Base-by-base conservation (phyloP, 2,888 invertebrate species). In the Hoplodrina ambigua region DNA sequence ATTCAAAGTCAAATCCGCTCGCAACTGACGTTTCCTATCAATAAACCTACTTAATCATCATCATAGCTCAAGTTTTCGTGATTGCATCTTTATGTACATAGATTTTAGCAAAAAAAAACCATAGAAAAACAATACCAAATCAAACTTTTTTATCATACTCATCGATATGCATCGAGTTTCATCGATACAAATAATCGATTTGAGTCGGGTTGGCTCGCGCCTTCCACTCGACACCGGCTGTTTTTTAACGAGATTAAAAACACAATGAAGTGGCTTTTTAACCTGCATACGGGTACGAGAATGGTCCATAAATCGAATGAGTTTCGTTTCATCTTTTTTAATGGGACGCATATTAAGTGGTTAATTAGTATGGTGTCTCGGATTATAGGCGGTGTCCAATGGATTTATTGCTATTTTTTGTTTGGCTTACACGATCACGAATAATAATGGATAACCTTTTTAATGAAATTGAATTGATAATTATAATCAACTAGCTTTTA, bases 191-290 rank as follows among this genome's bases (percentile, higher is more conserved):
- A 77, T 76, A 83, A 83, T 64, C 58, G 49, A 69, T 46, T 49
- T 25, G 56, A 82, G 57, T 77, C 30, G 56, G 81, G 60, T 63
- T n/a, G 37, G 19, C 49, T 61, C 50, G 37, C 46, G 49, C 58
- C 65, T 64, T 53, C 25, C 37, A 64, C 66, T 65, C 54, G 5
- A 19, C 55, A 20, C 59, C 55, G 52, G 30, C 61, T 53, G 60
- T 70, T 76, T 85, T 82, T 80, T 80, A 88, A 87, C 76, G 81
- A 80, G 85, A 84, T 88, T 83, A 82, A 80, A 66, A 78, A 61
- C 69, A 80, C 82, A 85, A 86, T 88, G 79, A 69, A 82, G 72
- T 72, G 73, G 75, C 61, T 79, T 83, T 81, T 81, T 67, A 69
- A 81, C 82, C 81, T 81, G 78, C 80, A 62, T 59, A 71, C 49